phyloP scores from a whole-genome alignment of 2,797 vertebrate genomes.

The Coregonus sp. region DNA sequence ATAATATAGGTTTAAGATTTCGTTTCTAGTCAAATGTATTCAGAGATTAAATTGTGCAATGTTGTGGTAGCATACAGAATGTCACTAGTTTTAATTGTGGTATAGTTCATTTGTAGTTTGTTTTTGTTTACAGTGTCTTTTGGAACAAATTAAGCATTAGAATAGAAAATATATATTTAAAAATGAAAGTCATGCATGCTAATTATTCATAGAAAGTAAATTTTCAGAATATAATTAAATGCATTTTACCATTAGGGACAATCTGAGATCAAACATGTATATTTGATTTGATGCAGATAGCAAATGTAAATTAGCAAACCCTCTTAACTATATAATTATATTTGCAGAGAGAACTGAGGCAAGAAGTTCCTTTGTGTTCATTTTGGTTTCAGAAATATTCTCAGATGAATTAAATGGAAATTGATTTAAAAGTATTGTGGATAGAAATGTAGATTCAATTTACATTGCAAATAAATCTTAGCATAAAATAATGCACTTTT shows the following conservation, averaged over 20 bases:
- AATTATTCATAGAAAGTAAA: slow-evolving; percentile 77
- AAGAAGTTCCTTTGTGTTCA: slow-evolving; percentile 76
- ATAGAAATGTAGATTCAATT: slow-evolving; percentile 73
- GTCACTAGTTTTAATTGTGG: slow-evolving; percentile 1
- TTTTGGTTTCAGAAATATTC: slow-evolving; percentile 72
- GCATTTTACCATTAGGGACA: slow-evolving; percentile 75
- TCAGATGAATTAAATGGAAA: slow-evolving; percentile 75
- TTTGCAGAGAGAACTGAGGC: slow-evolving; percentile 70
- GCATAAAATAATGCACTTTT: slow-evolving; percentile 52
- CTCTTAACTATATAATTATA: slow-evolving; percentile 80
- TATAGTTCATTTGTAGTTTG: background rate
- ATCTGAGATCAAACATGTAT: slow-evolving; percentile 76
- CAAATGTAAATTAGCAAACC: slow-evolving; percentile 75
- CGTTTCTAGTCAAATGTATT: background rate
- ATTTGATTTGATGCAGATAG: slow-evolving; percentile 77
- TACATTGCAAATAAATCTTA: slow-evolving; percentile 66
- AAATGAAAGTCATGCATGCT: slow-evolving; percentile 51
- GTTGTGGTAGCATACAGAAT: background rate
- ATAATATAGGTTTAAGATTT: background rate
- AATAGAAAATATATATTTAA: slow-evolving; percentile 54
- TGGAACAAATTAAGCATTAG: slow-evolving; percentile 63
- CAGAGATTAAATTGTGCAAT: slow-evolving; percentile 10
- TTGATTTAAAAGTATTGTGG: slow-evolving; percentile 77
- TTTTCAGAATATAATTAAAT: slow-evolving; percentile 77
- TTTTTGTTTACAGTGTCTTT: background rate